Conservation (phyloP, 2,888 invertebrate genomes). For the Callimorpha dominula region DNA sequence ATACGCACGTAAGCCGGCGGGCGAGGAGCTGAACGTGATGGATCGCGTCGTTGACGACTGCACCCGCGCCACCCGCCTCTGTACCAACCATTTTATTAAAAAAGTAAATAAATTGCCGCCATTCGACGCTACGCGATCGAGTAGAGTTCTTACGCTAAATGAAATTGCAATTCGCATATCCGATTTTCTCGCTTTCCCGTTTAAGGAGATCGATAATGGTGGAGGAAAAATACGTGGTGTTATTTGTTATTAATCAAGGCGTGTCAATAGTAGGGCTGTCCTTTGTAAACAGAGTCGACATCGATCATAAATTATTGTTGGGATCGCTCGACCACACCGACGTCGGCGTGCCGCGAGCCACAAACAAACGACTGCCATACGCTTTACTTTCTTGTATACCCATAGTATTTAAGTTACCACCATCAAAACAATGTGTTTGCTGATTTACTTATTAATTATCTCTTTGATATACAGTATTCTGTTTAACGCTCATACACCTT, state of each 20-base stretch:
- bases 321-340: slow-evolving; percentile 2
- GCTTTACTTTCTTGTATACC: neutral
- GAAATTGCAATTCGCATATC: slow-evolving; percentile 34
- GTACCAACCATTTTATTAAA: slow-evolving; percentile 51
- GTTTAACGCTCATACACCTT: no score
- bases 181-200: slow-evolving; percentile 32
- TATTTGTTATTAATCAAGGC: slow-evolving; percentile 51
- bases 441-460: neutral
- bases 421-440: neutral
- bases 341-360: neutral
- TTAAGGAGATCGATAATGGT: slow-evolving; percentile 26
- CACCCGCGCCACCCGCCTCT: slow-evolving; percentile 24
- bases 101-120: slow-evolving; percentile 53
- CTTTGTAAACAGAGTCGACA: slow-evolving; percentile 35
- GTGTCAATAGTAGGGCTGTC: slow-evolving; percentile 42
- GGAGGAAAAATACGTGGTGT: slow-evolving; percentile 19
- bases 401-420: neutral
- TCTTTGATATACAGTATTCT: no score
- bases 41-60: slow-evolving; percentile 45
- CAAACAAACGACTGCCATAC: neutral
- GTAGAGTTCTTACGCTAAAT: slow-evolving; percentile 37
- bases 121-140: slow-evolving; percentile 40
- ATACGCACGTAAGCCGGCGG: slow-evolving; percentile 12
- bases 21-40: slow-evolving; percentile 30
- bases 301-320: slow-evolving; percentile 24